Base-by-base conservation (phyloP, 2,888 invertebrate genomes). In the Rhingia rostrata region DNA sequence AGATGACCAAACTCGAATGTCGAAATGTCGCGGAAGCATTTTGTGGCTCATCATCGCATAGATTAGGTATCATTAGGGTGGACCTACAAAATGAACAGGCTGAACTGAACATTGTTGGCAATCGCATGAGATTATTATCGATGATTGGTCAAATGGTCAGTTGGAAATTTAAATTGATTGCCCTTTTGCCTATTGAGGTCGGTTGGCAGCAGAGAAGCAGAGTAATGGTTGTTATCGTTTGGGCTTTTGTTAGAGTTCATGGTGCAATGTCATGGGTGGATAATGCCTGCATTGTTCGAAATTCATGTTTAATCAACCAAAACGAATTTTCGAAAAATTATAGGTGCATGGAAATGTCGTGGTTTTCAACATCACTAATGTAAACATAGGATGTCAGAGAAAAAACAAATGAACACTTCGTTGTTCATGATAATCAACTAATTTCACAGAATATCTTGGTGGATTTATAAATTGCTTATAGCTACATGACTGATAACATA, bases 81-180 rank as follows among this genome's bases (percentile, higher is more conserved):
- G 51, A 61, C 12, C 33, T 63, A 58, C 39, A 61, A 32, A 66
- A 58, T 30, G 35, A 49, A 49, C 14, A 56, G 60, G 9, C 51
- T n/a, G 54, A 41, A 39, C 51, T 43, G 22, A 22, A 22, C 66
- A 72, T 78, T 77, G 64, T 73, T 66, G 66, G 64, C 69, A 43
- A 51, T 54, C 22, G 69, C 77, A 45, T 75, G 53, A 30, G 60
- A 83, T 73, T 72, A 58, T 79, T 79, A 79, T 79, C 79, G 73
- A 83, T 79, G 83, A 67, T 74, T 79, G 83, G 73, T 56, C 58
- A 74, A 74, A 73, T 79, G 79, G 79, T 67, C 79, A 69, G 79
- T 74, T 74, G 41, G 63, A 73, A 79, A 83, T 79, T 83, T 73
- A 79, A 74, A 83, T 83, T 79, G 79, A 83, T 83, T 79, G 83